Conservation (phyloP, 2,888 invertebrate genomes). For the Myopa tessellatipennis region DNA sequence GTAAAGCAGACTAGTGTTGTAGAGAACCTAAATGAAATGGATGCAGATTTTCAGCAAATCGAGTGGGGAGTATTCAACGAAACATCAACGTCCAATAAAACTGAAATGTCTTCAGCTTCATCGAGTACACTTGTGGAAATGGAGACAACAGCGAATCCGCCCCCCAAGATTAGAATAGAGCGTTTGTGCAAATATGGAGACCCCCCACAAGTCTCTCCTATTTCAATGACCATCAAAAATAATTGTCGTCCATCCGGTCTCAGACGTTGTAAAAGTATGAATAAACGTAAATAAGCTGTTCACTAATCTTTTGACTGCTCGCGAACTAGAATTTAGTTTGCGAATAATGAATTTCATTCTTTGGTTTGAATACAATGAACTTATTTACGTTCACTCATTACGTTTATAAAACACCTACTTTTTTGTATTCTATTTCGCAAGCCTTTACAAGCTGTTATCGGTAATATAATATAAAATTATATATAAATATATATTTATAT, state of each 20-base stretch:
- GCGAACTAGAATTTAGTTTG: too few relatives aligned
- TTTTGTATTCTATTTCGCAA: neutral
- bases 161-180: slow-evolving; percentile 51
- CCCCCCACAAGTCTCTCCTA: slow-evolving; percentile 53
- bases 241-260: slow-evolving; percentile 50
- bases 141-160: slow-evolving; percentile 47
- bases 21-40: slow-evolving; percentile 39
- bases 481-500: neutral
- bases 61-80: slow-evolving; percentile 49
- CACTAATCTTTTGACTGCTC: neutral
- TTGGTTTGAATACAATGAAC: too few relatives aligned
- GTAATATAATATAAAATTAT: neutral
- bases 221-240: slow-evolving; percentile 45
- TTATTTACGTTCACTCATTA: too few relatives aligned
- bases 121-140: slow-evolving; percentile 4
- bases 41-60: slow-evolving; percentile 50
- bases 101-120: slow-evolving; percentile 19
- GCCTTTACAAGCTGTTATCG: neutral
- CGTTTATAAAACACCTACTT: too few relatives aligned
- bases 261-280: slow-evolving; percentile 45
- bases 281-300: neutral
- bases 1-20: neutral
- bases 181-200: slow-evolving; percentile 53
- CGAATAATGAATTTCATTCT: too few relatives aligned
- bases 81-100: slow-evolving; percentile 29